Base-by-base conservation (phyloP, 2,888 invertebrate genomes). In the Aquatica leii region DNA sequence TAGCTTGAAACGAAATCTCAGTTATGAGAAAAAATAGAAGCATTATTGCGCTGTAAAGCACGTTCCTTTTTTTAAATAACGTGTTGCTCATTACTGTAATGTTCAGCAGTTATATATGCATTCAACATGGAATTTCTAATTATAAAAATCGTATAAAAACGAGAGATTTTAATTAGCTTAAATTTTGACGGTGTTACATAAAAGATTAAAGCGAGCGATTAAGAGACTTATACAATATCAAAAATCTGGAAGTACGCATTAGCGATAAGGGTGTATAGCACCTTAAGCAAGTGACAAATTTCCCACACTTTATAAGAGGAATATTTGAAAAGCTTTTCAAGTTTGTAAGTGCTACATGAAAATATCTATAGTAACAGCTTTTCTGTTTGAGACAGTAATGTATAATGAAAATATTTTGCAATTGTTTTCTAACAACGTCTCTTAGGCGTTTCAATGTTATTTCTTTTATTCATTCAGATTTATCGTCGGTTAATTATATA, bases 261-360 rank as follows among this genome's bases (percentile, higher is more conserved):
- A 9, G 6, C 17, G 6, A n/a, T 18, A 21, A 12, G 18, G 9
- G 17, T 52, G 18, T 14, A 24, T 5, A n/a, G n/a, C n/a, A 52
- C 40, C 46, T 31, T 43, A 24, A 34, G 21, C 55, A 55, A 55
- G 55, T 55, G 55, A 46, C 15, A 17, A 24, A 55, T 15, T 55
- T 55, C 55, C 55, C 55, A 55, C 55, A 55, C 46, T 31, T 46
- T 51, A 49, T 51, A 43, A 43, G 43, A 14, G 17, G 51, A 58
- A 43, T 58, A 31, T 51, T 58, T 50, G 50, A 58, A 50, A 59
- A 59, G 35, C 51, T 51, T 34, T 15, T 20, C 9, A 49, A 57
- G 49, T 57, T 50, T 50, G 50, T 57, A 55, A 55, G 55, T 55
- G 55, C 55, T 55, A 46, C 46, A 43, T 31, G 43, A 43, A 34